Evolutionary conservation across 2,113 vertebrate genomes (phyloP).

Genomic region (Tretioscincus oriximinensis): DNA sequence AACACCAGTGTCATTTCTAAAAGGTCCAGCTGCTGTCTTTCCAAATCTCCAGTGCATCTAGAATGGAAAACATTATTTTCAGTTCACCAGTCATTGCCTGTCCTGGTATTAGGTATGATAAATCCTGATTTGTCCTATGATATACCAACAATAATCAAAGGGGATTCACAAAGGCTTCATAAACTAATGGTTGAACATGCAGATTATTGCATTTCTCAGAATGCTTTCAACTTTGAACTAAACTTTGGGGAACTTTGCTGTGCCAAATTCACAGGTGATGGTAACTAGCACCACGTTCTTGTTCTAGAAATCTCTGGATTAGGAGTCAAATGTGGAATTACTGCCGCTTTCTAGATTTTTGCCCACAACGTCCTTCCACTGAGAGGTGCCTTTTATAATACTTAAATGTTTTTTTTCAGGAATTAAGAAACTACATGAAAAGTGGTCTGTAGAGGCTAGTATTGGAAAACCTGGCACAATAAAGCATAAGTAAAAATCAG

Average conservation of each 20-base stretch:
- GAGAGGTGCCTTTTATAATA: conserved; percentile 85
- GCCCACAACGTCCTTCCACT: conserved; percentile 74
- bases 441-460: conserved; percentile 72
- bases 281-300: conserved; percentile 88
- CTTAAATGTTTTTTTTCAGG: conserved; percentile 80
- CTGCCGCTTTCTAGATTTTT: conserved; percentile 77
- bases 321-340: conserved; percentile 71
- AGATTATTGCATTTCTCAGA: conserved; percentile 67
- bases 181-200: conserved; percentile 72
- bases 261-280: conserved; percentile 86
- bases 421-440: conserved; percentile 58
- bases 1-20: too few species aligned
- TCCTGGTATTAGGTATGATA: conserved; percentile 73
- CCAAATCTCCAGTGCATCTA: conserved; percentile 68
- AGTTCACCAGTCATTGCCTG: conserved; percentile 66
- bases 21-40: too few species aligned
- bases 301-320: conserved; percentile 72
- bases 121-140: conserved; percentile 85
- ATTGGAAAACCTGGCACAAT: conserved; percentile 62
- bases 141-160: conserved; percentile 64
- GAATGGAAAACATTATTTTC: conserved; percentile 81
- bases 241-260: conserved; percentile 84
- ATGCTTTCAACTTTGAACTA: conserved; percentile 60
- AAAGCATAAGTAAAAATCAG: conserved; percentile 15
- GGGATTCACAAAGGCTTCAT: conserved; percentile 72